Conservation (phyloP, 2,888 invertebrate genomes). For the Ichneumoninae sp. region DNA sequence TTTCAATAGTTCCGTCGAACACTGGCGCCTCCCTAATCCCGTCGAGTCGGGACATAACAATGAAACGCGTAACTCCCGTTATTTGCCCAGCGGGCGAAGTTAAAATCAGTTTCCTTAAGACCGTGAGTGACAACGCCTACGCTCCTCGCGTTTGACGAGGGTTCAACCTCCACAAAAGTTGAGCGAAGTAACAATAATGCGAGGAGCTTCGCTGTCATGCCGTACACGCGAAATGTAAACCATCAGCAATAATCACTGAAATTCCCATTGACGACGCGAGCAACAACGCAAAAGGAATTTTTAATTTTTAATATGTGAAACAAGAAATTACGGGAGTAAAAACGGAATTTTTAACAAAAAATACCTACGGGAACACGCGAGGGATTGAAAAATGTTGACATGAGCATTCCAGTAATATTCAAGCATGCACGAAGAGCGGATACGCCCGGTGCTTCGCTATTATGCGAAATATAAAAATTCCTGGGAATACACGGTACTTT, state of each 20-base stretch:
- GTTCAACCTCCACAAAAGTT: background rate
- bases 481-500: background rate
- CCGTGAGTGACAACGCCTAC: background rate
- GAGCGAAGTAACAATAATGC: background rate
- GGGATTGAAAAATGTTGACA: background rate
- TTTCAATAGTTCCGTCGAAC: background rate
- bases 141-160: background rate
- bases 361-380: background rate
- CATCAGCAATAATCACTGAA: background rate
- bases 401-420: background rate
- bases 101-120: background rate
- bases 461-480: background rate
- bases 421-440: background rate
- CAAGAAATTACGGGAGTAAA: too few species aligned
- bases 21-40: background rate
- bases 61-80: background rate
- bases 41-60: background rate
- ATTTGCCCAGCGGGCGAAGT: background rate
- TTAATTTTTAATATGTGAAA: background rate
- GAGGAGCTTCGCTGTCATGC: background rate
- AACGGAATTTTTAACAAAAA: background rate
- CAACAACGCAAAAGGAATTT: background rate
- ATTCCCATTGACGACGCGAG: background rate
- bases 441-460: background rate
- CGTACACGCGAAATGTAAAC: background rate